These are phyloP conservation scores for Mythimna vitellina DNA, from an alignment of 2,888 invertebrate genomes.

Conservation along the genomic window DNA sequence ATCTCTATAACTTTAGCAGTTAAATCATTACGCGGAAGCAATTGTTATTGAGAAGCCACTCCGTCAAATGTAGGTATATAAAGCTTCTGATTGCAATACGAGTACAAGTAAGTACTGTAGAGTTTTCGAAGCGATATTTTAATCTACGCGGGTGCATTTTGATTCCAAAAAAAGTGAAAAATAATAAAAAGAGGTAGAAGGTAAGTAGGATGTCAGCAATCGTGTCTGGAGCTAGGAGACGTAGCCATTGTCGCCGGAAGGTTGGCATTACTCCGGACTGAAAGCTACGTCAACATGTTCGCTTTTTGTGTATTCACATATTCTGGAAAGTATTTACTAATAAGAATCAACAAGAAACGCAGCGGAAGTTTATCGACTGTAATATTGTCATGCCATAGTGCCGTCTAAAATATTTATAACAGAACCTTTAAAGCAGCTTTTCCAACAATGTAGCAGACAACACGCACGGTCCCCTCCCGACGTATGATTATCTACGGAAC, in stretches of 20 bases:
- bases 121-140: slow-evolving; percentile 86
- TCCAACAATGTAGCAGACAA: slow-evolving; percentile 91
- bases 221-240: slow-evolving; percentile 87
- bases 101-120: slow-evolving; percentile 76
- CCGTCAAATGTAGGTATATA: slow-evolving; percentile 80
- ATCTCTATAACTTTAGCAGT: slow-evolving; percentile 83
- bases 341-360: slow-evolving; percentile 89
- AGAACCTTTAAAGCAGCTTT: slow-evolving; percentile 90
- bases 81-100: slow-evolving; percentile 86
- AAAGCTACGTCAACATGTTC: slow-evolving; percentile 84
- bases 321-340: slow-evolving; percentile 87
- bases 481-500: slow-evolving; percentile 90
- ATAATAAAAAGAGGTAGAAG: slow-evolving; percentile 87
- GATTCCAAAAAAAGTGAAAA: slow-evolving; percentile 88
- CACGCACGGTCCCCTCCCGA: slow-evolving; percentile 89
- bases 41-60: slow-evolving; percentile 84
- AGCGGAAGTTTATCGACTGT: slow-evolving; percentile 90
- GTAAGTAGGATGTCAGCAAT: slow-evolving; percentile 86
- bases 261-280: slow-evolving; percentile 81
- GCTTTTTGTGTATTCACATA: slow-evolving; percentile 89
- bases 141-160: slow-evolving; percentile 89
- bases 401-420: slow-evolving; percentile 90
- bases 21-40: slow-evolving; percentile 85
- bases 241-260: slow-evolving; percentile 85
- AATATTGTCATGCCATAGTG: slow-evolving; percentile 90